Evolutionary conservation across 2,113 vertebrate species (phyloP), one percentile per base, ranked within the genome.

Genomic region (Acinonyx jubatus): DNA sequence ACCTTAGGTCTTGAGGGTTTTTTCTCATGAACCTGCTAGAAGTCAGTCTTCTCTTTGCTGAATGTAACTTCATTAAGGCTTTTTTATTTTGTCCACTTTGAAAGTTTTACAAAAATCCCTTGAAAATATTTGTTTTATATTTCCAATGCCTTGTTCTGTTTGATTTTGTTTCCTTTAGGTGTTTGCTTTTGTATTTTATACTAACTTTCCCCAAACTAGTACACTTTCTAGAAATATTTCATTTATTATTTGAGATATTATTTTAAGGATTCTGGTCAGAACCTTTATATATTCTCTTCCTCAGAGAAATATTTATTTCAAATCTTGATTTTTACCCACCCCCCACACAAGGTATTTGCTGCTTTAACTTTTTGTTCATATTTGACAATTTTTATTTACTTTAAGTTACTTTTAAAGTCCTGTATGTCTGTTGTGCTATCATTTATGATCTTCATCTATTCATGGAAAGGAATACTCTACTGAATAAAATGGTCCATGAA

Each of bases 111-210:
- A 61, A 63, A 68, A 69, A 91, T 71, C 61, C 5, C 21, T 96
- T 91, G 38, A 81, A 94, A 68, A 45, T 97, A 66, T 69, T 48
- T 84, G 7, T 68, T 68, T 33, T 48, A 50, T 91, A 82, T 97
- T 97, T 90, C 69, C 13, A 76, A 45, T 48, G 74, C 1, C 36
- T 95, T 52, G 4, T 87, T 92, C 68, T 94, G 7, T 9, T 88
- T 91, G 29, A 29, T 79, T 83, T 84, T 61, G 7, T 38, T 91
- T 91, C 13, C 48, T 29, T 79, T 63, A 68, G 87, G 55, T 36
- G 4, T 89, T 87, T 95, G 15, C 27, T 96, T 84, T 63, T 79
- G 13, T 76, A 11, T 91, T 52, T 96, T 82, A 4, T 12, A 13
- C 21, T 69, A 57, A 31, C 18, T 95, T 94, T 95, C 52, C 79